Evolutionary conservation across 37 sponge, comb jelly and placozoan species (phyloP), one percentile per base, ranked within the genome.

Genomic region (Haliclona indistincta): DNA sequence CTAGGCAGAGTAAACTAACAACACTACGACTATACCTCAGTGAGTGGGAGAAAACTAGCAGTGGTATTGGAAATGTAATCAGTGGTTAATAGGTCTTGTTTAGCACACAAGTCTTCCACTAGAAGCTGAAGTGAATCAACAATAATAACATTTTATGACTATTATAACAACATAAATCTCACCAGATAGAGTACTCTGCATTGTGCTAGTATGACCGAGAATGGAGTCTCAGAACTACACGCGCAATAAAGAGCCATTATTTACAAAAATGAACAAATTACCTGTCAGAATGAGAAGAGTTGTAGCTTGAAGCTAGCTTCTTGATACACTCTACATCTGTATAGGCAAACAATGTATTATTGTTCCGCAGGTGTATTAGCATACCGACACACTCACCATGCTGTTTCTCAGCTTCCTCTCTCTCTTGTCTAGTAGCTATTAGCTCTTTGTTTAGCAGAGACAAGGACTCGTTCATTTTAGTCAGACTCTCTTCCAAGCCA

Each of bases 371-470:
- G 53, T 49, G 53, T 13, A 49, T 28, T 3, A 29, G 5, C 56
- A 55, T 55, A 17, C 17, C 53, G 17, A 28, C 56, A 29, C 56
- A 38, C 41, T 11, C 23, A 84, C 84, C 84, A 76, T 75, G 77
- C 25, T 70, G 32, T 37, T 53, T 76, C 55, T 84, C 71, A n/a
- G 40, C 29, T 2, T 19, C 22, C 4, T 68, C 37, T 0, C 43
- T 1, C n/a, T 84, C 54, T 22, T 60, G 71, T 49, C 40, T 75
- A 7, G 53, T 11, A 15, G 38, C 13, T 29, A 5, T 38, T 41
- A 84, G 25, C 29, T 56, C 75, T 32, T 56, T 38, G 49, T 45
- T 68, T 4, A 60, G 62, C 13, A 55, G 34, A 58, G 70, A 29
- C 0, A 79, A 47, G 44, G 37, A 28, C 2, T 51, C n/a, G 33